These are phyloP conservation scores for Molothrus ater DNA, from an alignment of 2,797 vertebrate genomes.

Conservation along the genomic window DNA sequence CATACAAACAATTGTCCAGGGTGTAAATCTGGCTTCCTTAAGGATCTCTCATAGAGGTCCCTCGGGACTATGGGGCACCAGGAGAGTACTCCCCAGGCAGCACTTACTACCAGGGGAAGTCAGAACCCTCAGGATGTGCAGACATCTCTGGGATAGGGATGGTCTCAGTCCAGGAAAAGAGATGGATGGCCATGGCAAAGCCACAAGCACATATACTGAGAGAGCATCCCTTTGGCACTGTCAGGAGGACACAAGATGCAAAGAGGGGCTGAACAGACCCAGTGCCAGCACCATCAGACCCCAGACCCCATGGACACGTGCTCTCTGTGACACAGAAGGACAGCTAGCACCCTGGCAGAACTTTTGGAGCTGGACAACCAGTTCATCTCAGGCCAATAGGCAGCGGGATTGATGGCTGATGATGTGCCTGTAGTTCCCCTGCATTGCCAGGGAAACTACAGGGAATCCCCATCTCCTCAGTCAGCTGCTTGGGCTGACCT, in stretches of 20 bases:
- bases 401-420: not conserved
- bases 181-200: accelerated
- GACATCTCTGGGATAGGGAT: not conserved
- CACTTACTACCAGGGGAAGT: not conserved
- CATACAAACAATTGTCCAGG: not conserved
- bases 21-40: not conserved
- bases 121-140: not conserved
- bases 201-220: accelerated
- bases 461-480: not conserved
- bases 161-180: not conserved
- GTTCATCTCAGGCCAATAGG: conserved; percentile 39
- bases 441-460: not conserved
- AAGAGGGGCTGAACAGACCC: not conserved
- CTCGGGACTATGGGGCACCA: not conserved
- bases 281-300: not conserved
- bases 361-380: conserved; percentile 57
- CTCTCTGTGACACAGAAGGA: not conserved
- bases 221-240: not conserved
- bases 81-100: not conserved
- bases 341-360: not conserved
- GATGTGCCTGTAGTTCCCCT: conserved; percentile 17
- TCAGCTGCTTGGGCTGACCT: conserved; percentile 33
- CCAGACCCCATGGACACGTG: accelerated
- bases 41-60: not conserved
- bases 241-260: not conserved